Evolutionary conservation across 2,113 vertebrate genomes (phyloP).

Genomic region (Anolis carolinensis): DNA sequence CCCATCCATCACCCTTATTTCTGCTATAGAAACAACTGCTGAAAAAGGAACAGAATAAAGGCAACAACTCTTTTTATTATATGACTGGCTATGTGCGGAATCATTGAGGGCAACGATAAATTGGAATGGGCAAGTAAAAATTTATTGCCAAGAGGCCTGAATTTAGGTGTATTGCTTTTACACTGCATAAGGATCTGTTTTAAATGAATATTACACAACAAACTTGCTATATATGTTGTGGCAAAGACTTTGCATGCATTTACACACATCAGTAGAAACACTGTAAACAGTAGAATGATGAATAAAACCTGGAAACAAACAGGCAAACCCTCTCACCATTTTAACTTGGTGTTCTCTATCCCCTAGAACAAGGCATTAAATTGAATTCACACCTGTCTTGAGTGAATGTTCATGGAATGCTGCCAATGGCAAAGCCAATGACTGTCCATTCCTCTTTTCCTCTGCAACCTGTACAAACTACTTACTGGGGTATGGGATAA

Average conservation of each 20-base stretch:
- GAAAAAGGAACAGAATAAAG: slow-evolving; percentile 45
- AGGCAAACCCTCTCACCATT: neutral
- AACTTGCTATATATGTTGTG: neutral
- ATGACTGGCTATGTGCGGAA: neutral
- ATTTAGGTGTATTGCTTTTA: neutral
- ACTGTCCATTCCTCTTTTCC: neutral
- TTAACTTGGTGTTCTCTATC: neutral
- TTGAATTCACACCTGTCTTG: neutral
- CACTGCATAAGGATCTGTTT: neutral
- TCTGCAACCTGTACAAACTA: neutral
- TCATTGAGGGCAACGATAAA: slow-evolving; percentile 32
- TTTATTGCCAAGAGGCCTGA: neutral
- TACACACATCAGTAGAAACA: too few relatives aligned
- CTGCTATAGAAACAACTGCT: slow-evolving; percentile 31
- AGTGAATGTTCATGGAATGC: neutral
- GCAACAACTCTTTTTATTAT: slow-evolving; percentile 35
- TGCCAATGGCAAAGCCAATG: neutral
- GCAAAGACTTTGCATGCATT: neutral
- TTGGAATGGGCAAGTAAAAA: neutral
- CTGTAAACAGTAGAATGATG: too few relatives aligned
- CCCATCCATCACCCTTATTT: slow-evolving; percentile 43
- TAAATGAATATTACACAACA: neutral
- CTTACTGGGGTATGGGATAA: neutral
- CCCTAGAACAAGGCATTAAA: too few relatives aligned
- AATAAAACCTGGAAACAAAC: too few relatives aligned